A percentile compares a stretch with the other conserved stretches of the same genome.
Conservation (phyloP, 1,140 invertebrate genomes). For the Scaptomyza hsui region DNA sequence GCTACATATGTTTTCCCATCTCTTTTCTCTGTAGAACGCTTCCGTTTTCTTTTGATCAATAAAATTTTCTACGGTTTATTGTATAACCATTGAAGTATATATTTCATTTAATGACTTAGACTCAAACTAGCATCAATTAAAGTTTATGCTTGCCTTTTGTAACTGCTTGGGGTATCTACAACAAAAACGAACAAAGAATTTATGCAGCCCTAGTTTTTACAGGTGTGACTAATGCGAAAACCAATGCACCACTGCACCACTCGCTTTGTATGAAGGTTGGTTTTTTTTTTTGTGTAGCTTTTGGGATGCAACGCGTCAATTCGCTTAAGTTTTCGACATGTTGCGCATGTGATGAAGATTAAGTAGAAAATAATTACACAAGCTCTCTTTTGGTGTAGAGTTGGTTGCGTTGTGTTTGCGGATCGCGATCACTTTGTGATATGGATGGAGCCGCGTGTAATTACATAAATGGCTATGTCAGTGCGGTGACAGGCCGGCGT, state of each 20-base stretch:
- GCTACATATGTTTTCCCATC: no score
- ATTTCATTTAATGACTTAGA: no score
- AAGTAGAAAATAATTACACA: conserved; percentile 83
- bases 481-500: conserved; percentile 78
- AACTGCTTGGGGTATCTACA: no score
- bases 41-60: no score
- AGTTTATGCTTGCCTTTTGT: no score
- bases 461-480: conserved; percentile 78
- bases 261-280: conserved; percentile 11
- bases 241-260: conserved; percentile 18
- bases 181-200: no score
- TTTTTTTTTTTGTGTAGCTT: conserved; percentile 2
- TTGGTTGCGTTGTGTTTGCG: conserved; percentile 14
- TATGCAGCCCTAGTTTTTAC: neutral
- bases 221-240: conserved; percentile 9
- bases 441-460: conserved; percentile 54
- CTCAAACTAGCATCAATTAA: no score
- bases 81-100: no score
- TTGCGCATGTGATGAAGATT: conserved; percentile 80
- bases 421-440: conserved; percentile 69
- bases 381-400: conserved; percentile 21
- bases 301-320: conserved; percentile 63
- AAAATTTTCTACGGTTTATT: no score
- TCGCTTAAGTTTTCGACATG: conserved; percentile 80
- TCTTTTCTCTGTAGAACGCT: no score